A percentile compares a stretch with the other conserved stretches of the same genome.
These are phyloP conservation scores for zebrafish (Danio rerio) DNA, from an alignment of 2,113 vertebrate genomes.

Conservation along the genomic window DNA sequence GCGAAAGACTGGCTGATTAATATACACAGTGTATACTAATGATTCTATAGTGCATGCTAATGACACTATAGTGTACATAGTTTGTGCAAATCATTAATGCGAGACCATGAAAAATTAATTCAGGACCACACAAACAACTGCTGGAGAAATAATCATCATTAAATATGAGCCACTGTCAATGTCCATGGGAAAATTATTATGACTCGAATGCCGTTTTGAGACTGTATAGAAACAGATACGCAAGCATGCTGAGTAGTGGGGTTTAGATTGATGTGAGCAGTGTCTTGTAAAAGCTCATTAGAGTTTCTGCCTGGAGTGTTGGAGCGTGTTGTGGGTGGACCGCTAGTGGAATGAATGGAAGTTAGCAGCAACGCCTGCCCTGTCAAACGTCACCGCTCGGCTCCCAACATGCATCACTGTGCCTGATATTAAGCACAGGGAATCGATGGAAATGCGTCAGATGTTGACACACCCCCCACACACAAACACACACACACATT, in stretches of 20 bases:
- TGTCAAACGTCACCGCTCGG: neutral
- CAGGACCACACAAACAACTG: neutral
- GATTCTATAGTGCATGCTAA: neutral
- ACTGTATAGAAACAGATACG: neutral
- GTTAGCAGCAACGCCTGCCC: neutral
- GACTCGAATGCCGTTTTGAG: neutral
- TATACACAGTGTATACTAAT: neutral
- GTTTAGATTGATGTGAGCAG: slow-evolving; percentile 17
- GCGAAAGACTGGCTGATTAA: neutral
- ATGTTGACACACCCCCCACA: slow-evolving; percentile 5
- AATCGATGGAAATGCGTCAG: slow-evolving; percentile 15
- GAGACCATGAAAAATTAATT: neutral
- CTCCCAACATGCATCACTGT: slow-evolving; percentile 29
- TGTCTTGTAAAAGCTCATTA: slow-evolving; percentile 7
- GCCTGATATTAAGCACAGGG: slow-evolving; percentile 7
- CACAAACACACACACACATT: neutral
- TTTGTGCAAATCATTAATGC: neutral
- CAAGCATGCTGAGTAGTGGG: neutral
- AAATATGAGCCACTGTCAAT: neutral
- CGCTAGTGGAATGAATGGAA: neutral
- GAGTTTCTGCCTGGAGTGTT: slow-evolving; percentile 23
- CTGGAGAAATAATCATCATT: neutral
- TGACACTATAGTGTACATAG: neutral
- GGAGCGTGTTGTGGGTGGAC: slow-evolving; percentile 21
- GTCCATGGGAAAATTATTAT: too few species aligned